A percentile compares a stretch with the other conserved stretches of the same genome.
Conservation (phyloP, 30 jellyfish, hydroid and myxozoan genomes). For the Turritopsis dohrnii region DNA sequence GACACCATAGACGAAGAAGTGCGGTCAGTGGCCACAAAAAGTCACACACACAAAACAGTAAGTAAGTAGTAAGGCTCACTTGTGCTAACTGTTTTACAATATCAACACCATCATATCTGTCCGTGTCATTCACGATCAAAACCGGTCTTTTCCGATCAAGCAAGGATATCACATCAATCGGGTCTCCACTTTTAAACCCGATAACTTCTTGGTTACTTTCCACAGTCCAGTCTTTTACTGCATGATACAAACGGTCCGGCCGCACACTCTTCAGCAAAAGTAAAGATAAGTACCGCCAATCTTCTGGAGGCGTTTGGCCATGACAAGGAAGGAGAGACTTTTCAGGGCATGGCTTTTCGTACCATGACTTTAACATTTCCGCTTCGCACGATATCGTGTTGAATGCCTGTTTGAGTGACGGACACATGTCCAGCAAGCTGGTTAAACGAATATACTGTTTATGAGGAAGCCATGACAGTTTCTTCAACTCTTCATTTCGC, state of each 20-base stretch:
- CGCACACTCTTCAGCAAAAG: conserved; percentile 50
- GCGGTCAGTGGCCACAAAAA: neutral
- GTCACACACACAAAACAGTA: neutral
- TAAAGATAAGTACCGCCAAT: conserved; percentile 2
- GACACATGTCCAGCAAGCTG: conserved; percentile 6
- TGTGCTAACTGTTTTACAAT: neutral
- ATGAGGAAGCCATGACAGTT: conserved; percentile 36
- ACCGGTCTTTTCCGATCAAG: conserved; percentile 1
- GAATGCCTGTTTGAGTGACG: conserved; percentile 13
- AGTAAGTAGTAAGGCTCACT: neutral
- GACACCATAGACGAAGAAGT: too few relatives aligned
- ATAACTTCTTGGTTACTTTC: conserved; percentile 19
- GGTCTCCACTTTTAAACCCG: conserved; percentile 17
- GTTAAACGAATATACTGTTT: neutral
- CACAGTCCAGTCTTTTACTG: conserved; percentile 26
- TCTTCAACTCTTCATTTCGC: neutral
- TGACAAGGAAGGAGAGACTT: conserved; percentile 28
- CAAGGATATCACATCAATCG: neutral
- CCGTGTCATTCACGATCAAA: neutral
- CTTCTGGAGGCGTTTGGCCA: neutral
- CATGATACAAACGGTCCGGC: conserved; percentile 56
- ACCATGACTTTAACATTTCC: conserved; percentile 37
- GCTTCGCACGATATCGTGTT: conserved; percentile 16
- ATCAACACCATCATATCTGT: neutral
- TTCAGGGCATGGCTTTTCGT: conserved; percentile 38